Percentiles rank a stretch among this genome's conserved stretches.
These are phyloP conservation scores for Frankliniella intonsa DNA, from an alignment of 2,888 invertebrate genomes.

Conservation along the genomic window DNA sequence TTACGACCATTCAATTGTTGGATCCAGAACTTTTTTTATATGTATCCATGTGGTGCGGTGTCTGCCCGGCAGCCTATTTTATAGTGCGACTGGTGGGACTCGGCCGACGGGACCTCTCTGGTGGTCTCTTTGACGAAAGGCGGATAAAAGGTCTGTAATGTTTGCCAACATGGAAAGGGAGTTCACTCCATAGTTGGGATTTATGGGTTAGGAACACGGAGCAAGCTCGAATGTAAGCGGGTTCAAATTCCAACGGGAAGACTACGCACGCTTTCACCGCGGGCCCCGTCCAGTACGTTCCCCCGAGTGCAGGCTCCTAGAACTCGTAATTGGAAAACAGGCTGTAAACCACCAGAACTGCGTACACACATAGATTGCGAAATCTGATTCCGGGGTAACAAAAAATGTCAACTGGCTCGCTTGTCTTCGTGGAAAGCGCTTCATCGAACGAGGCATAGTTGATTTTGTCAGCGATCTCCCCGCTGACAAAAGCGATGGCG, in stretches of 20 bases:
- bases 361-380: too few species aligned
- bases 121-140: conserved; percentile 24
- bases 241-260: neutral
- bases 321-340: too few species aligned
- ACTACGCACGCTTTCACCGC: neutral
- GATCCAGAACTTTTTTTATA: neutral
- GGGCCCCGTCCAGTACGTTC: too few species aligned
- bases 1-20: conserved; percentile 20
- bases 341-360: too few species aligned
- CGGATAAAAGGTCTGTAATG: conserved; percentile 17
- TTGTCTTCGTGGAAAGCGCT: too few species aligned
- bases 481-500: neutral
- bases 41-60: neutral
- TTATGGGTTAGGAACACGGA: neutral
- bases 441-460: too few species aligned
- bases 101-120: neutral
- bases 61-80: conserved; percentile 22
- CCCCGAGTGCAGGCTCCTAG: too few species aligned
- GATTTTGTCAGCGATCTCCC: too few species aligned
- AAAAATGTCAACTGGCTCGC: too few species aligned
- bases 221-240: neutral
- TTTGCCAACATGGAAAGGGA: conserved; percentile 22
- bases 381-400: too few species aligned
- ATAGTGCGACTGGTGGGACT: neutral
- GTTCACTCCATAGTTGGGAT: neutral